Evolutionary conservation across 23 tunicate species (phyloP), one percentile per base, ranked within the genome.

Genomic region (Trididemnum nubilum): DNA sequence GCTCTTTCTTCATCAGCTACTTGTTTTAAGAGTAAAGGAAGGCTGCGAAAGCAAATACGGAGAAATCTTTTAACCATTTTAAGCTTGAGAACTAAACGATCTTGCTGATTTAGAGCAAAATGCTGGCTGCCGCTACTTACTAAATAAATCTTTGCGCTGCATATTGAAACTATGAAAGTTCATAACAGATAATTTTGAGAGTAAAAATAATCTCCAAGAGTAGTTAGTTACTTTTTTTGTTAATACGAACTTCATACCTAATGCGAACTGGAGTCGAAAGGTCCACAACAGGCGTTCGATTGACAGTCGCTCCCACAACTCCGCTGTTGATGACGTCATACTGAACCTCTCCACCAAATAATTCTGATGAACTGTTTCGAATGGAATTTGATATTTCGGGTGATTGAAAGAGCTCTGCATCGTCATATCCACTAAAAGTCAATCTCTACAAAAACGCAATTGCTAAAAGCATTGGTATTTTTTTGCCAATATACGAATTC

Each of bases 251-350:
- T n/a, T 35, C 79, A 50, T 82, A 82, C 86, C 24, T n/a, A 51
- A 82, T 71, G 51, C 52, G 26, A 25, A 83, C 61, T 2, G 87
- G 87, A 21, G 35, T 37, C 33, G 57, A 1, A 1, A 83, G 67
- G 33, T 83, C 49, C 59, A 27, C 59, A 33, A 83, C 59, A 0
- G 54, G 5, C 36, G 33, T 44, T 38, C 44, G 40, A 34, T 73
- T 73, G 5, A 74, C 87, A 36, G 87, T 71, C 29, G 87, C 44
- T 22, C 87, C 87, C 9, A 83, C 28, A 18, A 83, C 87, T 0
- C 71, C 81, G 36, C 87, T 83, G 81, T 83, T 83, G 1, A 82
- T 71, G 7, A 83, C 81, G 2, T 57, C 22, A 2, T 49, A 12
- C 18, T 18, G 15, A 49, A 18, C 18, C 18, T 9, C 12, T 49